phyloP scores from a whole-genome alignment of 2,113 vertebrate species.

The Anarrhichthys ocellatus region DNA sequence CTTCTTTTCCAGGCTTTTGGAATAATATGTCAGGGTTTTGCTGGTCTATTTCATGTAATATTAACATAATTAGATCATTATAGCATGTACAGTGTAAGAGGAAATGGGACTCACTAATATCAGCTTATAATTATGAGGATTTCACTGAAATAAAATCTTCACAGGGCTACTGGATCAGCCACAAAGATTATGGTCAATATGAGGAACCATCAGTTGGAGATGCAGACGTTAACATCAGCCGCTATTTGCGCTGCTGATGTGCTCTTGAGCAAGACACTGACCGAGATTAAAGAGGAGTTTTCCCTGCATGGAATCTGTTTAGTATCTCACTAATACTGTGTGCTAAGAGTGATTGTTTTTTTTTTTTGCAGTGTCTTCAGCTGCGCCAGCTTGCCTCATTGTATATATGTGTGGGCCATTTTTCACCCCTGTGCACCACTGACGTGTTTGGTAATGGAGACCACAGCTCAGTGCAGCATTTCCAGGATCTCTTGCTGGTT shows the following conservation, averaged over 20 bases:
- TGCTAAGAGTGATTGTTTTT: neutral
- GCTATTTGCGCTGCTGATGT: neutral
- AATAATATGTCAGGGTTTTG: neutral
- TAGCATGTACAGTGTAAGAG: too few species aligned
- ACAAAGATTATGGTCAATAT: neutral
- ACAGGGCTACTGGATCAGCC: neutral
- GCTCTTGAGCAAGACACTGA: slow-evolving; percentile 27
- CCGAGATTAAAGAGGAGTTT: too few species aligned
- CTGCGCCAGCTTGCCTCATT: neutral
- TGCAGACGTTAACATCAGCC: slow-evolving; percentile 4
- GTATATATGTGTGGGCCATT: slow-evolving; percentile 16
- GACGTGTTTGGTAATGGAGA: slow-evolving; percentile 61
- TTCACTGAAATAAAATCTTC: neutral
- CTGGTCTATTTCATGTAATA: neutral
- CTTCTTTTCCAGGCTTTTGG: neutral
- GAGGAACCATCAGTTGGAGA: neutral
- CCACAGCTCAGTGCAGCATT: slow-evolving; percentile 58
- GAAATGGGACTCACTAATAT: neutral
- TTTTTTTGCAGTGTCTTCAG: neutral
- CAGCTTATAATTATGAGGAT: neutral
- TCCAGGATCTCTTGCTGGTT: slow-evolving; percentile 27
- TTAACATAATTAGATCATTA: neutral
- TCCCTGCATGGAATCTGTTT: neutral
- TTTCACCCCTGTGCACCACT: slow-evolving; percentile 33
- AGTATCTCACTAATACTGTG: neutral